These are phyloP conservation scores for Rhizoglyphus robini DNA, from an alignment of 1,140 invertebrate species.

Conservation along the genomic window DNA sequence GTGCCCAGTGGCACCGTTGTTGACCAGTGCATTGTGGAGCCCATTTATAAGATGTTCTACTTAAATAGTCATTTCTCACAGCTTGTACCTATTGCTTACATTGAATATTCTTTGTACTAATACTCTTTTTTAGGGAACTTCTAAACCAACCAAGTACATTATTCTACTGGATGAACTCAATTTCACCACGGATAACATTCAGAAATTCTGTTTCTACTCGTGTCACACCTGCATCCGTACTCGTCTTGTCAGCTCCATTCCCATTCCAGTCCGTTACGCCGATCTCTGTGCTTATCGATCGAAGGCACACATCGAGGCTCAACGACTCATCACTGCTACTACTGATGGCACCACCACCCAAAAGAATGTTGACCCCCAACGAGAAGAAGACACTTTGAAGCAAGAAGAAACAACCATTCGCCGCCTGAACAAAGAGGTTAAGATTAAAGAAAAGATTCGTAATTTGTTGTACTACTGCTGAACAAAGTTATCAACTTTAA, in stretches of 20 bases:
- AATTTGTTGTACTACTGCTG: neutral
- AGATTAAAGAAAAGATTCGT: neutral
- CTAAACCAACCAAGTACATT: conserved; percentile 25
- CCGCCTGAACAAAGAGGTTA: neutral
- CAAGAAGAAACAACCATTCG: neutral
- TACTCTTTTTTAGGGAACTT: conserved; percentile 29
- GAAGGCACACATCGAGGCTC: conserved; percentile 22
- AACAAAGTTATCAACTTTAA: no score
- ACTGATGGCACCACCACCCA: no score
- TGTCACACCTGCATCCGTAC: conserved; percentile 26
- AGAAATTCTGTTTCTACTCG: conserved; percentile 27
- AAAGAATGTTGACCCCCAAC: no score
- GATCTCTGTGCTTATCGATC: conserved; percentile 29
- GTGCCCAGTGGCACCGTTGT: conserved; percentile 13
- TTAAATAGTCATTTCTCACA: conserved; percentile 12
- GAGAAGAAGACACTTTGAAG: neutral
- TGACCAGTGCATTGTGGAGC: neutral
- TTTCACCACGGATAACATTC: conserved; percentile 24
- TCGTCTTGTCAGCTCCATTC: conserved; percentile 42
- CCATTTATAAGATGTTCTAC: conserved; percentile 2
- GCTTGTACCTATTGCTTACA: conserved; percentile 4
- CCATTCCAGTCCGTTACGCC: conserved; percentile 47
- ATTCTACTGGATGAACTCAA: conserved; percentile 30
- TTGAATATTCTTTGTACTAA: neutral
- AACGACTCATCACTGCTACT: no score